A percentile compares a stretch with the other conserved stretches of the same genome.
These are phyloP conservation scores for Pangasius mekongensis DNA, from an alignment of 2,797 vertebrate species.

Conservation along the genomic window DNA sequence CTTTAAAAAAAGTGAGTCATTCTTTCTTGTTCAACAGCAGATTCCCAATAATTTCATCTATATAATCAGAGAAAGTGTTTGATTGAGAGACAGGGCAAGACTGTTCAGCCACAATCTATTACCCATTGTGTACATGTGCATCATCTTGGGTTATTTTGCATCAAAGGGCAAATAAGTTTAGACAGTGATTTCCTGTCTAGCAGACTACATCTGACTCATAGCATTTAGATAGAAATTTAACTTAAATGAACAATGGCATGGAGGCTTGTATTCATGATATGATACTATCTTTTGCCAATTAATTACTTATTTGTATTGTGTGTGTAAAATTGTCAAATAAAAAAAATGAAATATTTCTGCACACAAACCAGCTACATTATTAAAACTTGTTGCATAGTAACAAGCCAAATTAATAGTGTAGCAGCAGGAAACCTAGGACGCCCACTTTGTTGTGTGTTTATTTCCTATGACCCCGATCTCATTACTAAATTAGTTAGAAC, in stretches of 20 bases:
- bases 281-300: no score
- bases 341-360: neutral
- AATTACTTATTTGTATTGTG: neutral
- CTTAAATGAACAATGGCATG: neutral
- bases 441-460: slow-evolving; percentile 42
- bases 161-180: slow-evolving; percentile 20
- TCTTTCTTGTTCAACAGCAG: neutral
- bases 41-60: neutral
- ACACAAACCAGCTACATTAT: neutral
- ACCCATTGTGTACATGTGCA: neutral
- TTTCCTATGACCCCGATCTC: slow-evolving; percentile 43
- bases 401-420: neutral
- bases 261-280: neutral
- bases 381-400: neutral
- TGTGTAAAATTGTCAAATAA: neutral
- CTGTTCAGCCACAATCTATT: neutral
- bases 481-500: slow-evolving; percentile 1
- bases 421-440: slow-evolving; percentile 12
- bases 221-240: neutral
- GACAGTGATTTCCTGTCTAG: slow-evolving; percentile 32
- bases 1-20: neutral
- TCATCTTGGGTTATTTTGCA: slow-evolving; percentile 6
- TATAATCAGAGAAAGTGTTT: neutral
- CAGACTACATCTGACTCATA: slow-evolving; percentile 32
- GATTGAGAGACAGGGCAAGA: neutral